phyloP scores from a whole-genome alignment of 2,797 vertebrate genomes.

The Urocyon cinereoargenteus region DNA sequence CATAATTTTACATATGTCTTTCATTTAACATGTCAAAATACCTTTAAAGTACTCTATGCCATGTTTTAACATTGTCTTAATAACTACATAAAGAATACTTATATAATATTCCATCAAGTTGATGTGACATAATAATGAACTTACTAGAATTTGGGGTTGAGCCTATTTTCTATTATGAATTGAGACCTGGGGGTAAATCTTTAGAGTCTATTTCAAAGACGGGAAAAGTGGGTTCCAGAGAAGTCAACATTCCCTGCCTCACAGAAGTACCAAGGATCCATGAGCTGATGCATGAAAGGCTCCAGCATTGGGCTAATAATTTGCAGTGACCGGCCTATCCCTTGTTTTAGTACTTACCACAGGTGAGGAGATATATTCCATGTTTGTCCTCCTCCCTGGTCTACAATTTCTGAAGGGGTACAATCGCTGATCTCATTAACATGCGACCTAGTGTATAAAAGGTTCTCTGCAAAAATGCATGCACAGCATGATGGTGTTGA shows the following conservation, averaged over 20 bases:
- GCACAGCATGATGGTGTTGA: not conserved
- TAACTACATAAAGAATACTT: not conserved
- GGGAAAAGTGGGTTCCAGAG: not conserved
- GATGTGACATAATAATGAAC: not conserved
- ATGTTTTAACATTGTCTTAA: not conserved
- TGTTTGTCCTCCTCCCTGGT: not conserved
- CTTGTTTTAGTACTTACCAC: not conserved
- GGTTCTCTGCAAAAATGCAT: not conserved
- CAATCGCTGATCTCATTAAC: not conserved
- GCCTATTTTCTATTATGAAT: conserved; percentile 27
- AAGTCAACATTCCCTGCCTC: not conserved
- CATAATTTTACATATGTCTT: not conserved
- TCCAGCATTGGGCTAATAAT: not conserved
- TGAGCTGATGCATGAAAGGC: not conserved
- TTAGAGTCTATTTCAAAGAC: not conserved
- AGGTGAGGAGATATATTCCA: not conserved
- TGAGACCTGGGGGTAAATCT: not conserved
- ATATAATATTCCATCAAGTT: not conserved
- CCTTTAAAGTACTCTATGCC: not conserved
- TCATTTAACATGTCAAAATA: conserved; percentile 27
- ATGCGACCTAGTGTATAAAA: not conserved
- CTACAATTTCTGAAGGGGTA: not conserved
- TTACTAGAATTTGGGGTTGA: not conserved
- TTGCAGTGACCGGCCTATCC: not conserved
- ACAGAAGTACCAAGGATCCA: not conserved